Base-by-base conservation (phyloP, 2,797 vertebrate species). In the Enteromius treurensis region DNA sequence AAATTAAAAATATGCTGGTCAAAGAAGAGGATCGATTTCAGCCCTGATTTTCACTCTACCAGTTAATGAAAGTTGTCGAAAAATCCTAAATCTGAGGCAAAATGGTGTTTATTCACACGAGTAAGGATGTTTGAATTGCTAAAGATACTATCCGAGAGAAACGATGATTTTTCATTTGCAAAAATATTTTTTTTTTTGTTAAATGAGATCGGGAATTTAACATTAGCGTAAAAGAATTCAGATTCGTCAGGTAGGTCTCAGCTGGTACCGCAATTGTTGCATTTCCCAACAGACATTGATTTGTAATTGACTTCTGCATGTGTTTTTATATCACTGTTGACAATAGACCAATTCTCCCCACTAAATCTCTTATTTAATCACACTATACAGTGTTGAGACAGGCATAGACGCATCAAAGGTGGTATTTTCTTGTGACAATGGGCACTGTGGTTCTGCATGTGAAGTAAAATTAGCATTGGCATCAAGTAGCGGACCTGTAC, bases 391-490 rank as follows among this genome's bases (percentile, higher is more conserved):
- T 71, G 53, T 1, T 17, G 69, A 51, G 5, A 34, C 55, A 34
- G 13, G 23, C n/a, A 29, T 26, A 58, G 62, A 37, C 23, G 42
- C 17, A n/a, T 79, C 62, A 49, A 51, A n/a, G 13, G 21, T 23
- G 45, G 29, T 9, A 32, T 23, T 68, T 68, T 3, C 23, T 42
- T 65, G n/a, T 53, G 80, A 81, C 7, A 78, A 73, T 68, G 78
- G 49, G 71, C 32, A 81, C 69, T 8, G 64, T 64, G 47, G 13
- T 62, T 76, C 40, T 68, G 64, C 51, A 69, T 83, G 15, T 68
- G 34, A 81, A 76, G 75, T 82, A 80, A 87, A 87, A 87, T 86
- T 86, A 86, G 86, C 85, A 60, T 51, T 89, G 87, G 86, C 88
- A 88, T 79, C 49, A 77, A 87, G 71, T 69, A 79, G 47, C 15